These are phyloP conservation scores for Notodonta dromedarius DNA, from an alignment of 2,888 invertebrate genomes.

Conservation along the genomic window DNA sequence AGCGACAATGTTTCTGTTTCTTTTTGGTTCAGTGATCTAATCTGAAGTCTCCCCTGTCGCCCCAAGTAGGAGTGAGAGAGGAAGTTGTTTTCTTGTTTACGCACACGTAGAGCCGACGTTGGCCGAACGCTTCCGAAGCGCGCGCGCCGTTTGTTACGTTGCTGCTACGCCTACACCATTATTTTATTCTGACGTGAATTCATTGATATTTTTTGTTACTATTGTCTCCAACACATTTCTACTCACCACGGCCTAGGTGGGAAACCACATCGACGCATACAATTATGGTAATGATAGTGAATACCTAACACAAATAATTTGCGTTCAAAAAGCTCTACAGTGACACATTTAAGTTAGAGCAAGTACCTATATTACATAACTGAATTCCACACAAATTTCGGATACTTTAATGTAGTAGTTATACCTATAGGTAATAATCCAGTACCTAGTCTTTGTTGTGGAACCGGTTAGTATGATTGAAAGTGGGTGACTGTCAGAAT, in stretches of 20 bases:
- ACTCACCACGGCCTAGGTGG: not conserved
- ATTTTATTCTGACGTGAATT: conserved; percentile 32
- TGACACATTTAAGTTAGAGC: not conserved
- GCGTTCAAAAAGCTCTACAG: not conserved
- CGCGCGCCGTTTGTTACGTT: conserved; percentile 57
- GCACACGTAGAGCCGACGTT: conserved; percentile 48
- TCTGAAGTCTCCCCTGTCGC: conserved; percentile 56
- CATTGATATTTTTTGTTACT: not conserved
- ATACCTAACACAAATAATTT: not conserved
- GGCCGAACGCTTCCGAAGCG: conserved; percentile 62
- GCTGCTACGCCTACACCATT: conserved; percentile 51
- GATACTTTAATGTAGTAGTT: conserved; percentile 33
- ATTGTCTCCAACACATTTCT: not conserved
- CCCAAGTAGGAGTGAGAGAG: conserved; percentile 57
- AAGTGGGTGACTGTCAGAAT: conserved; percentile 72
- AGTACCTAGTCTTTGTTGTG: conserved; percentile 60
- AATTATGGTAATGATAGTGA: not conserved
- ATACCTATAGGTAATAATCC: conserved; percentile 33
- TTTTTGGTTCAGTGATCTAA: conserved; percentile 80
- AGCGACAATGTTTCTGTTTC: conserved; percentile 70
- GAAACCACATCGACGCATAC: not conserved
- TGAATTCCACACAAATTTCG: conserved; percentile 36
- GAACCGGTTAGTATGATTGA: conserved; percentile 67
- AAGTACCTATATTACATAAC: conserved; percentile 7
- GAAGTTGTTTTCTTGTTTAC: conserved; percentile 48